Conservation (phyloP, 2,797 vertebrate genomes). For the Bucorvus abyssinicus region DNA sequence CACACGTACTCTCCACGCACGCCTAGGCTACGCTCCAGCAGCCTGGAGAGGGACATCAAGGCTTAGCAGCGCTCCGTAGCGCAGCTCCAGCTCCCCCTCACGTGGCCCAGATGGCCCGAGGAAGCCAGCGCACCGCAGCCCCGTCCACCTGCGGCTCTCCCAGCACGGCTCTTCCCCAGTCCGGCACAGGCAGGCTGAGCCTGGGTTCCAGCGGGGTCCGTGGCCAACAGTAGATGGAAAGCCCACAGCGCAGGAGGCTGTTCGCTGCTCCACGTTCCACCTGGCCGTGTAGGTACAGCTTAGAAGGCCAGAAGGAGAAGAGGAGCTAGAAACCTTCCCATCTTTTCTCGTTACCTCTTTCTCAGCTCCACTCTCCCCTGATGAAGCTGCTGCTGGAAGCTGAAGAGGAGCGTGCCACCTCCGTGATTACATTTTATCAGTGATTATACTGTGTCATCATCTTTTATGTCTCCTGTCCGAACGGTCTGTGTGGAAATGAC, state of each 20-base stretch:
- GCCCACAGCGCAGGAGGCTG: not conserved
- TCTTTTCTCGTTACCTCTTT: not conserved
- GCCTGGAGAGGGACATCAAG: not conserved
- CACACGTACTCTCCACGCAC: accelerated
- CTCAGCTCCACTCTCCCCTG: not conserved
- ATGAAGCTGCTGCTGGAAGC: not conserved
- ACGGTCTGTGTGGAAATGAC: not conserved
- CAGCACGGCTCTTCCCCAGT: not conserved
- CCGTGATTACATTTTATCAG: not conserved
- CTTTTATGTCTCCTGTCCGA: constrained; percentile 14
- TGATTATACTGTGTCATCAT: not conserved
- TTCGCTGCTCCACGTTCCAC: not conserved
- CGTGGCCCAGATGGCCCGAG: not conserved
- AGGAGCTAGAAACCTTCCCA: not conserved
- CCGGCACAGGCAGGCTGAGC: not conserved
- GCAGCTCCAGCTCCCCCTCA: not conserved
- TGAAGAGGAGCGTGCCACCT: not conserved
- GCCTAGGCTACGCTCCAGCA: not conserved
- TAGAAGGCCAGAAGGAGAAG: not conserved
- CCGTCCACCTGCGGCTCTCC: not conserved
- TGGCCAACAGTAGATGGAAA: not conserved
- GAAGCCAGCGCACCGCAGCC: not conserved
- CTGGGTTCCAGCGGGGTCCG: accelerated
- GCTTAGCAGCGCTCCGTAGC: not conserved
- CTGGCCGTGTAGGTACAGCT: not conserved